phyloP scores from a whole-genome alignment of 2,113 vertebrate genomes.

The Alligator sinensis region DNA sequence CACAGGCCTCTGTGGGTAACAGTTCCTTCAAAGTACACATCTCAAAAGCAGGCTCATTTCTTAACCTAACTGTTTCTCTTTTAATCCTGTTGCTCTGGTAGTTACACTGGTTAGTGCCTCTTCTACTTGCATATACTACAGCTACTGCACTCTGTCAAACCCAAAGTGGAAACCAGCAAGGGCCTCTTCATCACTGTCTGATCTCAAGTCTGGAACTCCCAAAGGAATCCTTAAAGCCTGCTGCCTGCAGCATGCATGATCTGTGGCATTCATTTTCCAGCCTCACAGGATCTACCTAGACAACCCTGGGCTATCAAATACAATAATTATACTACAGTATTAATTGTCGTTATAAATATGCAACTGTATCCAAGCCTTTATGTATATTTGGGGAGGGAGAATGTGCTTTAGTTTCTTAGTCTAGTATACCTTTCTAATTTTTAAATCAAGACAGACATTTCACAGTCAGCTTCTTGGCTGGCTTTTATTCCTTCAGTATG shows the following conservation, averaged over 20 bases:
- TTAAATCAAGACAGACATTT: slow-evolving; percentile 42
- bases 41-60: not conserved
- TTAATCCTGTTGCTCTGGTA: accelerated
- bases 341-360: not conserved
- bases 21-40: not conserved
- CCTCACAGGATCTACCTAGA: not conserved
- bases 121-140: not conserved
- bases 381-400: not conserved
- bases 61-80: not conserved
- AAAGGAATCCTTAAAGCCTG: not conserved
- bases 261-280: not conserved
- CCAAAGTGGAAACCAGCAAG: accelerated
- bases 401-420: not conserved
- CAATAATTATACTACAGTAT: not conserved
- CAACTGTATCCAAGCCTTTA: slow-evolving; percentile 4
- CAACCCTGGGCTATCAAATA: slow-evolving; percentile 1
- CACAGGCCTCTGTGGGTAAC: not conserved
- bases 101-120: not conserved
- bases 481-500: not conserved
- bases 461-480: slow-evolving; percentile 43
- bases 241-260: not conserved
- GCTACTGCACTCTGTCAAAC: not conserved
- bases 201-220: not conserved
- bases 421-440: not conserved
- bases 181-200: accelerated